A percentile compares a stretch with the other conserved stretches of the same genome.
These are phyloP conservation scores for Sycobia sp. DNA, from an alignment of 1,140 invertebrate species.

Conservation along the genomic window DNA sequence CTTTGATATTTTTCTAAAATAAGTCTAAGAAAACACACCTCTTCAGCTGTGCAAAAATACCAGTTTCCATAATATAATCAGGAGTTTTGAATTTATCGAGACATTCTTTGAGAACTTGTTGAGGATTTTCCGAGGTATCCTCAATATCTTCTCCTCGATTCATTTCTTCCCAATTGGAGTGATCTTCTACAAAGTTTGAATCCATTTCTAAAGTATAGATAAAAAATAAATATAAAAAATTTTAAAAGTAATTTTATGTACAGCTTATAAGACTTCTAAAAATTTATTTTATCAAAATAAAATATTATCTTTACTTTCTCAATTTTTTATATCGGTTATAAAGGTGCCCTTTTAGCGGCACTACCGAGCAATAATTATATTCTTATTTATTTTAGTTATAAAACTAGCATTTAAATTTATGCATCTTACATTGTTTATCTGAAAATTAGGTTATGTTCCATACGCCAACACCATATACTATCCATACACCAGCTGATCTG, in stretches of 20 bases:
- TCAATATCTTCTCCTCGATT: conserved; percentile 61
- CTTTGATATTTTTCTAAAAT: background rate
- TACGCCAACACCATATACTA: too few species aligned
- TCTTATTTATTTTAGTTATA: too few species aligned
- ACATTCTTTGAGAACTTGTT: conserved; percentile 85
- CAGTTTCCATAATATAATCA: conserved; percentile 99
- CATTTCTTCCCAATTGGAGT: conserved; percentile 52
- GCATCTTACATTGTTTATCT: too few species aligned
- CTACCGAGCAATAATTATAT: too few species aligned
- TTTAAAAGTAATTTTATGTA: background rate
- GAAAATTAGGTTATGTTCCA: too few species aligned
- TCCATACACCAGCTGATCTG: too few species aligned
- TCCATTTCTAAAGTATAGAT: conserved; percentile 18
- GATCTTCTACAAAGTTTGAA: conserved; percentile 24
- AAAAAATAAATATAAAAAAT: background rate
- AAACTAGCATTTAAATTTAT: too few species aligned
- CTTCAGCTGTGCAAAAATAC: conserved; percentile 92
- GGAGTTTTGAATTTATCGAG: conserved; percentile 86
- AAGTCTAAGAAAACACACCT: conserved; percentile 63
- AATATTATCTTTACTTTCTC: too few species aligned
- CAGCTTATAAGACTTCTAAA: too few species aligned
- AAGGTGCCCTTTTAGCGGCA: too few species aligned
- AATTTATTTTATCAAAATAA: too few species aligned
- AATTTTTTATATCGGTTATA: too few species aligned
- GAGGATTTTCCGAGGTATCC: conserved; percentile 80